Conservation (phyloP, 2,888 invertebrate genomes). For the Folsomia candida region DNA sequence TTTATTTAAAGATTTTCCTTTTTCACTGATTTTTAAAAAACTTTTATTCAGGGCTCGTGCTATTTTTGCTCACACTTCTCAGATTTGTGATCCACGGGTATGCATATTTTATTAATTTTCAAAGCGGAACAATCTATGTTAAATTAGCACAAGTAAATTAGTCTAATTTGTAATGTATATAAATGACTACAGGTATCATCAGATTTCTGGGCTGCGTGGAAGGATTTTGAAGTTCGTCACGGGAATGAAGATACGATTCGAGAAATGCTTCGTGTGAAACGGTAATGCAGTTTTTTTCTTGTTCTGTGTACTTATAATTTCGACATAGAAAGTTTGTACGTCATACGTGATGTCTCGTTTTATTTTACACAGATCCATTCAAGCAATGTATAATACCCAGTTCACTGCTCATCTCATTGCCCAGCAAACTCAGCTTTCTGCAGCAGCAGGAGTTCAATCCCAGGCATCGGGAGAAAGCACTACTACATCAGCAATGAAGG, state of each 20-base stretch:
- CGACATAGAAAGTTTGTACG: no score
- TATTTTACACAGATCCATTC: no score
- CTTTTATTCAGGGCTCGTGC: constrained; percentile 95
- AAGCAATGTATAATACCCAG: constrained; percentile 97
- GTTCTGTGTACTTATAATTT: no score
- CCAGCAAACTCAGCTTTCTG: constrained; percentile 56
- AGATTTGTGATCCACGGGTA: constrained; percentile 98
- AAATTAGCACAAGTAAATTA: not conserved
- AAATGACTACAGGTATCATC: constrained; percentile 62
- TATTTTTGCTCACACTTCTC: constrained; percentile 96
- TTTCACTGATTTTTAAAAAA: no score
- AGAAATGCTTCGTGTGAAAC: constrained; percentile 96
- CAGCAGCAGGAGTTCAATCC: constrained; percentile 56
- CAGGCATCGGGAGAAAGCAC: constrained; percentile 64
- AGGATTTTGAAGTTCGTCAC: constrained; percentile 97
- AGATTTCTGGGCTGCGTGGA: constrained; percentile 98
- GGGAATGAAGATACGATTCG: constrained; percentile 99
- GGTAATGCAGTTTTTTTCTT: no score
- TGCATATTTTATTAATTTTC: constrained; percentile 37
- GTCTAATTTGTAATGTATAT: constrained; percentile 22
- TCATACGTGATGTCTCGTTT: no score
- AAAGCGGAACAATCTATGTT: no score
- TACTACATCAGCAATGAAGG: constrained; percentile 65
- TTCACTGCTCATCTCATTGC: constrained; percentile 52
- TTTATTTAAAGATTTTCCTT: no score